These are phyloP conservation scores for Campopleginae sp. DNA, from an alignment of 2,888 invertebrate genomes.

Conservation along the genomic window DNA sequence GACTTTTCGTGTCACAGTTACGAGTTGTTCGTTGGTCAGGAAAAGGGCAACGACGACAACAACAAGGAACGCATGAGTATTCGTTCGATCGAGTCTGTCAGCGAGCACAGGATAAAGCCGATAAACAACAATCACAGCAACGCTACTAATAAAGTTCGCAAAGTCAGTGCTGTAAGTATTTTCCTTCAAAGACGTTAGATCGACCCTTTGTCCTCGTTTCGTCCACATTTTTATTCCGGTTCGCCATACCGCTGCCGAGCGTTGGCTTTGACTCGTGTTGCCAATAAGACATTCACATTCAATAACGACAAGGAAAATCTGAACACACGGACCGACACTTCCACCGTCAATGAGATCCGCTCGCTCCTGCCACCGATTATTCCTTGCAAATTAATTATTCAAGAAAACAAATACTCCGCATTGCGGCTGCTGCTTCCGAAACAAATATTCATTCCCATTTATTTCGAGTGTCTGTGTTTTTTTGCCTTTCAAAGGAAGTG, in stretches of 20 bases:
- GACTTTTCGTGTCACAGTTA: conserved; percentile 96
- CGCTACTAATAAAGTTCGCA: conserved; percentile 89
- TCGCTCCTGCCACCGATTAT: conserved; percentile 1
- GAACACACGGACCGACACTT: background rate
- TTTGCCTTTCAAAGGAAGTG: background rate
- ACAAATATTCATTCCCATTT: background rate
- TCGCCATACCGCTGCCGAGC: background rate
- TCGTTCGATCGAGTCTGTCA: conserved; percentile 94
- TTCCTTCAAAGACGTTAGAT: background rate
- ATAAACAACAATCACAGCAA: conserved; percentile 83
- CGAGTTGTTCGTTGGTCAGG: conserved; percentile 95
- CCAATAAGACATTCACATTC: background rate
- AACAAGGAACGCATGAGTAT: conserved; percentile 97
- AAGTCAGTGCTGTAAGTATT: conserved; percentile 94
- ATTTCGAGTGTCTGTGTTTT: background rate
- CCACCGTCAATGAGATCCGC: conserved; percentile 6
- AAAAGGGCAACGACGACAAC: conserved; percentile 94
- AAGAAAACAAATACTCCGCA: background rate
- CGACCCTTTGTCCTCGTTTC: background rate
- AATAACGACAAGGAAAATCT: conserved; percentile 7
- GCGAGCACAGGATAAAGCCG: conserved; percentile 88
- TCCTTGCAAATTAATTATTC: background rate
- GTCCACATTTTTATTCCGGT: conserved; percentile 1
- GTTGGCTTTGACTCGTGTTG: background rate
- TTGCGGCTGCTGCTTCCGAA: conserved; percentile 23